Evolutionary conservation across 1,140 invertebrate species (phyloP).

Genomic region (Eueides isabella): DNA sequence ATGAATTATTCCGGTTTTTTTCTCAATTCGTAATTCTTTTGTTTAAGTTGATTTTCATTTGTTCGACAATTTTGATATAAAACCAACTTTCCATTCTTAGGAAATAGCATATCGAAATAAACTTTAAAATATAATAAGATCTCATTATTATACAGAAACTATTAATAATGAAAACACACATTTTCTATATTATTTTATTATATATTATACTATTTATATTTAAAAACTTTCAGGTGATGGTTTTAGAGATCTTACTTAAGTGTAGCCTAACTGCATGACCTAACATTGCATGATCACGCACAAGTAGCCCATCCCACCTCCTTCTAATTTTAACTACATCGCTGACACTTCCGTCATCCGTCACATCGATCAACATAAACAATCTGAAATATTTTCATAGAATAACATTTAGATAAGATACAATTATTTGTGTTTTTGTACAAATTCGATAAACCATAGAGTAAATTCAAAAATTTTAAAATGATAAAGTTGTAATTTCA

Average conservation of each 20-base stretch:
- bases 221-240: constrained; percentile 31
- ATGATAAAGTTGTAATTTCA: too few species aligned
- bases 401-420: not conserved
- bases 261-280: constrained; percentile 62
- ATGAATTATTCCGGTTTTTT: too few species aligned
- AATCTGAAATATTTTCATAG: too few species aligned
- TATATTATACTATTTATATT: constrained; percentile 24
- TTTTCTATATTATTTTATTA: constrained; percentile 10
- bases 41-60: too few species aligned
- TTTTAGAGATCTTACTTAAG: constrained; percentile 67
- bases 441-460: not conserved
- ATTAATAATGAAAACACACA: too few species aligned
- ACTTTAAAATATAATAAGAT: too few species aligned
- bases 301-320: constrained; percentile 67
- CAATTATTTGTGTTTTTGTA: not conserved
- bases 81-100: too few species aligned
- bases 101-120: too few species aligned
- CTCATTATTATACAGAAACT: too few species aligned
- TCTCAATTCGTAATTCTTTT: too few species aligned
- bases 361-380: constrained; percentile 15
- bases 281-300: constrained; percentile 71
- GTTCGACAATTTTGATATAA: too few species aligned
- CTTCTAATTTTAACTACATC: constrained; percentile 49
- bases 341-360: constrained; percentile 17
- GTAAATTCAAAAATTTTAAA: not conserved